These are phyloP conservation scores for Tetrao urogallus DNA, from an alignment of 2,113 vertebrate species.

Conservation along the genomic window DNA sequence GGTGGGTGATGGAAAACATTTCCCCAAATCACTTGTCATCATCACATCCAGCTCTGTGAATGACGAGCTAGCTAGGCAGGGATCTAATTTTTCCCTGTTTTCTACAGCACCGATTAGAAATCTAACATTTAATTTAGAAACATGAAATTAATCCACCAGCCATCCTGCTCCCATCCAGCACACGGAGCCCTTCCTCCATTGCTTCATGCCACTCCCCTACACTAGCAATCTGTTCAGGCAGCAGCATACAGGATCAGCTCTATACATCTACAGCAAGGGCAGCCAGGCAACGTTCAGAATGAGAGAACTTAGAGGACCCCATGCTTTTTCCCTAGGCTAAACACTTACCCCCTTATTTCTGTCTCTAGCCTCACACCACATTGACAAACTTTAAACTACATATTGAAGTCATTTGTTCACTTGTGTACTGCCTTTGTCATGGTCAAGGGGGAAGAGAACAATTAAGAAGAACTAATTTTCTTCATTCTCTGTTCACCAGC, in stretches of 20 bases:
- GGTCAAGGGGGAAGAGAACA: not conserved
- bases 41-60: not conserved
- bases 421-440: not conserved
- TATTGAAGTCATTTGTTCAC: not conserved
- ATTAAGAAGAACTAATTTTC: not conserved
- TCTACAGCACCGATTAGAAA: not conserved
- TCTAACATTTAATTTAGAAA: not conserved
- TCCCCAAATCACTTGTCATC: not conserved
- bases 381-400: not conserved
- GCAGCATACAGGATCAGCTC: not conserved
- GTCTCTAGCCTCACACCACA: not conserved
- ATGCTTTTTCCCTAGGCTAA: not conserved
- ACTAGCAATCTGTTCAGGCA: constrained; percentile 52
- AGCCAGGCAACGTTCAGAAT: not conserved
- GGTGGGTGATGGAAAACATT: not conserved
- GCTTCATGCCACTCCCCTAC: constrained; percentile 5
- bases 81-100: not conserved
- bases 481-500: not conserved
- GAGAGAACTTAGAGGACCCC: not conserved
- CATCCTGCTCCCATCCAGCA: fast-evolving
- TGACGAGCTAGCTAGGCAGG: not conserved
- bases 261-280: not conserved
- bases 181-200: not conserved
- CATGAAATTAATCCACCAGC: fast-evolving
- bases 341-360: not conserved